These are phyloP conservation scores for Rhyacophila brunnea DNA, from an alignment of 1,140 invertebrate species.

Conservation along the genomic window DNA sequence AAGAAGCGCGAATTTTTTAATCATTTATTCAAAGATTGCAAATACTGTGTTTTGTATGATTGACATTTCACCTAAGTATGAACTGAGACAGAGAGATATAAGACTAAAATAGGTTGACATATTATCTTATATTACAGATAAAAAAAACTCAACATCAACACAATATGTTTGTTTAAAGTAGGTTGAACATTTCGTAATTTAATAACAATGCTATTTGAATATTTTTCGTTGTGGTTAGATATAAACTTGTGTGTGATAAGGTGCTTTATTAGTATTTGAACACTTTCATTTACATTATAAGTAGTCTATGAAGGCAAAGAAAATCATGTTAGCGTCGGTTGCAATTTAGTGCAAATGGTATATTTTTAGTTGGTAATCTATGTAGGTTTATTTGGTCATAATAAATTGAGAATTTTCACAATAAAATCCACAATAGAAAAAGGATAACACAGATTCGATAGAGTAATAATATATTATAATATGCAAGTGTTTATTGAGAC, in stretches of 20 bases:
- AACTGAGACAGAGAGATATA: constrained; percentile 34
- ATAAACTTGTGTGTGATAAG: constrained; percentile 3
- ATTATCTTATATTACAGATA: constrained; percentile 23
- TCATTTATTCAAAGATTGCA: constrained; percentile 37
- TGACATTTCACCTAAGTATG: constrained; percentile 35
- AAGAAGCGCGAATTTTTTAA: constrained; percentile 11
- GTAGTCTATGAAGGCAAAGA: too few species aligned
- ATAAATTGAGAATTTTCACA: too few species aligned
- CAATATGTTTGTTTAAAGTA: constrained; percentile 3
- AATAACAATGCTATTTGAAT: constrained; percentile 19
- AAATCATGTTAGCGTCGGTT: too few species aligned
- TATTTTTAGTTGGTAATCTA: too few species aligned
- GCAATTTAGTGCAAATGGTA: too few species aligned
- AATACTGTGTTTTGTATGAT: constrained; percentile 36
- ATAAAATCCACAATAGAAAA: too few species aligned
- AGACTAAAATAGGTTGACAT: constrained; percentile 35
- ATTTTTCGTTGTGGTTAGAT: constrained; percentile 13
- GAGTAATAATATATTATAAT: too few species aligned
- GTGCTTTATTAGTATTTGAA: constrained; percentile 7
- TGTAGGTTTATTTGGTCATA: too few species aligned
- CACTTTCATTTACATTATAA: background rate
- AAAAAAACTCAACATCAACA: constrained; percentile 24
- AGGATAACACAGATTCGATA: too few species aligned
- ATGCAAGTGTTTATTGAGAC: too few species aligned
- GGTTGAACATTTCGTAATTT: constrained; percentile 1